Base-by-base conservation (phyloP, 2,113 vertebrate genomes). In the Paedocypris sp. region DNA sequence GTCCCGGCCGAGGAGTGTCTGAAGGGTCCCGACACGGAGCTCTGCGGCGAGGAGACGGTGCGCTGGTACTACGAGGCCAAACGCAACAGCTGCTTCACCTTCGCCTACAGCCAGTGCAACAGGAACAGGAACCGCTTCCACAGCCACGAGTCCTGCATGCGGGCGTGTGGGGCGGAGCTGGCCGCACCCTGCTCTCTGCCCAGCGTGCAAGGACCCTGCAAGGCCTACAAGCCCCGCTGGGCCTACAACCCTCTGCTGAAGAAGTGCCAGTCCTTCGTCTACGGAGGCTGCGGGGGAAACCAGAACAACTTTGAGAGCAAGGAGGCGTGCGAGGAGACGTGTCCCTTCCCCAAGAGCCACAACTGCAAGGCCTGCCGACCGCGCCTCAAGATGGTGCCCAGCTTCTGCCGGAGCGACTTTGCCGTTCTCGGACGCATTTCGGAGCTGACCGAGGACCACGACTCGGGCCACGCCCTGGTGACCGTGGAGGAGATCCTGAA, bases 301-400 rank as follows among this genome's bases (percentile, higher is more conserved):
- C 85, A 93, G 62, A 99, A 99, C 87, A 98, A 97, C 82, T 98
- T 98, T 15, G 90, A 91, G 75, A 96, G 89, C 70, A 85, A 90
- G 2, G 93, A 98, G 65, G 84, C 88, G 64, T 99, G 95, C 0
- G 93, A 99, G 64, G 90, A 95, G 73, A 90, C 88, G 73, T 99
- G 95, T 18, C 93, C 94, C 1, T 94, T 93, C 68, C 92, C 88
- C 0, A 90, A 90, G 73, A 86, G 86, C 80, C 87, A 85, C 5
- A 86, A 88, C 67, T 99, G 95, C 72, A 91, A 92, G 67, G 69
- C 82, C 1, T 98, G 95, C 72, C 95, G 92, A 18, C 91, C 91
- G 0, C 79, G 90, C 49, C 90, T 89, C 57, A 99, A 97, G 72
- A 90, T 99, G 63, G 89, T 96, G 9, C 86, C 89, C 2, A 97